These are phyloP conservation scores for Criorhina ranunculi DNA, from an alignment of 2,888 invertebrate genomes.

Conservation along the genomic window DNA sequence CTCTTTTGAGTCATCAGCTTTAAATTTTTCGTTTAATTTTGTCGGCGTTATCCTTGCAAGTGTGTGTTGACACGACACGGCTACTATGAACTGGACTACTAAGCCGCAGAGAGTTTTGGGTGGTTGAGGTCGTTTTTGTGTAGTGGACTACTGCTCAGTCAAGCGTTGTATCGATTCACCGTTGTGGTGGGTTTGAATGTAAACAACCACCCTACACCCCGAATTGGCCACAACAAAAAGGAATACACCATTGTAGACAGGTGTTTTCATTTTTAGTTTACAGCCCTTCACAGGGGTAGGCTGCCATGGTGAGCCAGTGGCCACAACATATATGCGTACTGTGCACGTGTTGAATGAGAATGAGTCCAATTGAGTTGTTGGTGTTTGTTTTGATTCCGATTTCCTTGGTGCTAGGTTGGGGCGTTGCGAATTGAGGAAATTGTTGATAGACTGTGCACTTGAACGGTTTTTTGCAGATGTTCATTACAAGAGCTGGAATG, in stretches of 20 bases:
- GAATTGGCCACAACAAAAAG: conserved; percentile 64
- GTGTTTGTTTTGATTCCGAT: conserved; percentile 14
- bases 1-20: conserved; percentile 44
- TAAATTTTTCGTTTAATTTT: conserved; percentile 55
- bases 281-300: conserved; percentile 20
- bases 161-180: conserved; percentile 55
- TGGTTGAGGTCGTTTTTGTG: conserved; percentile 28
- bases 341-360: background rate
- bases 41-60: conserved; percentile 21
- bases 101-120: conserved; percentile 20
- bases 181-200: conserved; percentile 32
- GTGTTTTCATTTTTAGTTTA: conserved; percentile 59
- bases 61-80: conserved; percentile 47
- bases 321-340: conserved; percentile 42
- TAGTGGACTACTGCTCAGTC: conserved; percentile 35
- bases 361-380: background rate
- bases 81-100: conserved; percentile 61
- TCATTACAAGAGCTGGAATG: background rate
- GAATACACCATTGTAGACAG: conserved; percentile 47
- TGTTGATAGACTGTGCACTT: background rate
- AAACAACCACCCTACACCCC: conserved; percentile 46
- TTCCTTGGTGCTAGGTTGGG: conserved; percentile 13
- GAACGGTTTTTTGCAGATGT: background rate
- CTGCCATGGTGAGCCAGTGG: conserved; percentile 17
- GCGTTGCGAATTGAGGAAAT: conserved; percentile 1